A percentile compares a stretch with the other conserved stretches of the same genome.
phyloP scores from a whole-genome alignment of 2,888 invertebrate species.

The Abrostola triplasia region DNA sequence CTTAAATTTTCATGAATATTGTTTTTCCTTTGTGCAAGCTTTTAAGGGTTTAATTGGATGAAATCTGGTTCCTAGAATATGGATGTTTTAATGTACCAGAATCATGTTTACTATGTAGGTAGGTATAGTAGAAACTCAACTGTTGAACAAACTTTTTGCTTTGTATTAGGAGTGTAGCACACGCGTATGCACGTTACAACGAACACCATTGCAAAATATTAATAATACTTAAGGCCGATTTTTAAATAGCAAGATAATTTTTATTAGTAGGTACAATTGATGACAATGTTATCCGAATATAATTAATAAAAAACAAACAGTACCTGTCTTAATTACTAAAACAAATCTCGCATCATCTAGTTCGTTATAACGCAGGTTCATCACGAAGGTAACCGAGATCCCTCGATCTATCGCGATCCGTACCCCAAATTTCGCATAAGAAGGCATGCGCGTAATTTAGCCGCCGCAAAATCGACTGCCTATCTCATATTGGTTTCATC shows the following conservation, averaged over 20 bases:
- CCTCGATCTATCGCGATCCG: conserved; percentile 45
- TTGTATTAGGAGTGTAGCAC: too few relatives aligned
- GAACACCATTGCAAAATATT: too few relatives aligned
- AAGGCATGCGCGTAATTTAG: conserved; percentile 67
- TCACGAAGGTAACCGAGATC: conserved; percentile 50
- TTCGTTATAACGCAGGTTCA: conserved; percentile 50
- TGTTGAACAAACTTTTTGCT: too few relatives aligned
- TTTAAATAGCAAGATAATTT: too few relatives aligned
- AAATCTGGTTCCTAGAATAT: background rate
- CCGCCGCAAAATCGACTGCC: conserved; percentile 68
- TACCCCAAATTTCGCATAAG: conserved; percentile 47
- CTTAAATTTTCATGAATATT: conserved; percentile 6
- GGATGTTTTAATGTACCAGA: too few relatives aligned
- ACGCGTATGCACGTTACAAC: too few relatives aligned
- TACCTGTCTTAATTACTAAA: conserved; percentile 7
- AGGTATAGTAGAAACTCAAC: too few relatives aligned
- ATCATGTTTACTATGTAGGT: too few relatives aligned
- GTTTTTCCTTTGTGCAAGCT: conserved; percentile 5
- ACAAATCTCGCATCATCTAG: conserved; percentile 24
- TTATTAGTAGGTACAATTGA: too few relatives aligned
- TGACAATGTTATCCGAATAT: too few relatives aligned
- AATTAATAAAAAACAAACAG: background rate
- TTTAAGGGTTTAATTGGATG: background rate
- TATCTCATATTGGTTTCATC: conserved; percentile 78
- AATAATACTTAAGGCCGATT: too few relatives aligned